Percentiles rank a stretch among this genome's conserved stretches.
Evolutionary conservation across 2,113 vertebrate genomes (phyloP).

Genomic region (Xenopus tropicalis): DNA sequence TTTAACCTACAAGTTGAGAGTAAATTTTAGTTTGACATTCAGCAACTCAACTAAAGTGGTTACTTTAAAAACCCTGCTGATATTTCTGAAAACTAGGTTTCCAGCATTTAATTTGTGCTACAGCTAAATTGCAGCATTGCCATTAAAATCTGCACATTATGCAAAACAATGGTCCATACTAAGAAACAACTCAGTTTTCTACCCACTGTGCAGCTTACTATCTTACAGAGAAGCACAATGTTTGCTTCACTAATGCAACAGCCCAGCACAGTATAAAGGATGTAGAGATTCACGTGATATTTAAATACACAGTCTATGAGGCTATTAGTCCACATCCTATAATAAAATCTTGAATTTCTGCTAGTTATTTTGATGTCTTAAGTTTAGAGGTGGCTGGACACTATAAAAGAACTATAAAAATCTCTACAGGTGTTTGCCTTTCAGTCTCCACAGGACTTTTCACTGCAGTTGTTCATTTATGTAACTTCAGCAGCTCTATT

Average conservation of each 20-base stretch:
- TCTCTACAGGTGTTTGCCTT: constrained; percentile 2
- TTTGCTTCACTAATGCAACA: neutral
- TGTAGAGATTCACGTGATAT: neutral
- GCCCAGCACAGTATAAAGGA: neutral
- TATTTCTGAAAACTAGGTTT: neutral
- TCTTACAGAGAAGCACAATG: neutral
- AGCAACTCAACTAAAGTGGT: neutral
- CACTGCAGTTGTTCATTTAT: constrained; percentile 1
- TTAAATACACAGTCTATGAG: constrained; percentile 10
- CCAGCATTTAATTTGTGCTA: neutral
- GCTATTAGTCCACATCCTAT: constrained; percentile 2
- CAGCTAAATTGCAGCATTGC: neutral
- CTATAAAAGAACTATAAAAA: neutral
- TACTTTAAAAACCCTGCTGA: neutral
- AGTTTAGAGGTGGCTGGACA: constrained; percentile 7
- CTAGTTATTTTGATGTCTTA: constrained; percentile 13
- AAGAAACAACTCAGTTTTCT: constrained; percentile 1
- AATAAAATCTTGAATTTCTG: constrained; percentile 13
- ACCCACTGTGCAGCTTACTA: constrained; percentile 16
- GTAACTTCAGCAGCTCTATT: neutral
- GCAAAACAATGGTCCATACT: constrained; percentile 6
- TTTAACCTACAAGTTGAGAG: neutral
- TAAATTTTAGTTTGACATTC: neutral
- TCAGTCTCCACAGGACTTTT: neutral
- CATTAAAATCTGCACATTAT: constrained; percentile 19